Evolutionary conservation across 2,797 vertebrate genomes (phyloP), one percentile per base, ranked within the genome.

Genomic region (Steatocranus sp.): DNA sequence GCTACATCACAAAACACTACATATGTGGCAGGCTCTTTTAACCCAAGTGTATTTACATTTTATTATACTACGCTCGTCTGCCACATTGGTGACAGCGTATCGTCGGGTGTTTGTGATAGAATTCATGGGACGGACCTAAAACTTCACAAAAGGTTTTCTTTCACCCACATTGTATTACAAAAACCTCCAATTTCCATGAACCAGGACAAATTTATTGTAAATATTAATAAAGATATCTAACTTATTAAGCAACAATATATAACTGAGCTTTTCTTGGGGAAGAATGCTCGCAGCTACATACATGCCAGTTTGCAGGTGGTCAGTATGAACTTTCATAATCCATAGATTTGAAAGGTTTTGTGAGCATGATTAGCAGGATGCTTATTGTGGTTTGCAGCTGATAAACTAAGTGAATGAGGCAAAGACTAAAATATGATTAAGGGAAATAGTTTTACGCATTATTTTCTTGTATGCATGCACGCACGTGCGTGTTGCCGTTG

Each of bases 1-100:
- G 11, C 27, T 48, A 27, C 34, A 41, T 48, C 10, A 79, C n/a
- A n/a, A n/a, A n/a, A 77, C 11, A 56, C 74, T 49, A 38, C 27
- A 78, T 58, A 30, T 18, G 2, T 6, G n/a, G 56, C 38, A 68
- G 34, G 18, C 63, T 76, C 53, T 17, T 51, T 38, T 36, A 54
- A 48, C 34, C 61, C 49, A 51, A 11, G n/a, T 7, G 11, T 51
- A 6, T 23, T 20, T 11, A 70, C 48, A 86, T 87, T 81, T 89
- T 87, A 80, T 80, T 78, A n/a, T 81, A 27, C 63, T 25, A 68
- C 75, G 81, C 77, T 58, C 80, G 75, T 81, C 80, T 86, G 79
- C 54, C 75, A 58, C 79, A 58, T 78, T 66, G 79, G 43, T 66
- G 54, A 58, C 84, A 83, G 75, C 75, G 80, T 76, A 68, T 83